Evolutionary conservation across 30 jellyfish, hydroid and myxozoan species (phyloP).

Genomic region (Aurelia sp.): DNA sequence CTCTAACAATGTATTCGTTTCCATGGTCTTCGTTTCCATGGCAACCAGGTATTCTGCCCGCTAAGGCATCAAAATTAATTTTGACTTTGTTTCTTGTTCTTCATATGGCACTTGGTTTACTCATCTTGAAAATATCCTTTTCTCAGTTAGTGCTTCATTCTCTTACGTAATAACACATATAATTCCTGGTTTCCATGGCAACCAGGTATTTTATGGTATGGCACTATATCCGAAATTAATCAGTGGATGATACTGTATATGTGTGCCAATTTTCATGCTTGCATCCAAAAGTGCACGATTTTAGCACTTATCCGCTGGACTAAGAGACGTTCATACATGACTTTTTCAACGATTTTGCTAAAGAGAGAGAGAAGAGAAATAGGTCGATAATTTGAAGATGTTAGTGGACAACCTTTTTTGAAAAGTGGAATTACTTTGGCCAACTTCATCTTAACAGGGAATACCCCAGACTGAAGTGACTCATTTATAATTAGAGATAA

Average conservation of each 20-base stretch:
- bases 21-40: slow-evolving; percentile 29
- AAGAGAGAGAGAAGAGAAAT: no score
- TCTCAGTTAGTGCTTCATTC: not conserved
- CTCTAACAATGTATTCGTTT: not conserved
- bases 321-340: no score
- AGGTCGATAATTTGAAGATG: no score
- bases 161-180: not conserved
- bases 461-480: no score
- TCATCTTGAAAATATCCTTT: not conserved
- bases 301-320: slow-evolving; percentile 30
- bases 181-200: slow-evolving; percentile 29
- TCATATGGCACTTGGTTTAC: not conserved
- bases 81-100: not conserved
- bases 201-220: not conserved
- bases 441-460: no score
- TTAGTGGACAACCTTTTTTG: no score
- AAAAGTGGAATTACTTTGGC: no score
- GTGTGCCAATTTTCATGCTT: slow-evolving; percentile 10
- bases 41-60: slow-evolving; percentile 19
- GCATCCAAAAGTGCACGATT: slow-evolving; percentile 33
- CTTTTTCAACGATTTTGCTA: no score
- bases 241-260: not conserved
- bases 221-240: not conserved
- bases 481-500: no score
- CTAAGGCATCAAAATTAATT: not conserved